Conservation (phyloP, 2,888 invertebrate genomes). For the Limnephilus lunatus region DNA sequence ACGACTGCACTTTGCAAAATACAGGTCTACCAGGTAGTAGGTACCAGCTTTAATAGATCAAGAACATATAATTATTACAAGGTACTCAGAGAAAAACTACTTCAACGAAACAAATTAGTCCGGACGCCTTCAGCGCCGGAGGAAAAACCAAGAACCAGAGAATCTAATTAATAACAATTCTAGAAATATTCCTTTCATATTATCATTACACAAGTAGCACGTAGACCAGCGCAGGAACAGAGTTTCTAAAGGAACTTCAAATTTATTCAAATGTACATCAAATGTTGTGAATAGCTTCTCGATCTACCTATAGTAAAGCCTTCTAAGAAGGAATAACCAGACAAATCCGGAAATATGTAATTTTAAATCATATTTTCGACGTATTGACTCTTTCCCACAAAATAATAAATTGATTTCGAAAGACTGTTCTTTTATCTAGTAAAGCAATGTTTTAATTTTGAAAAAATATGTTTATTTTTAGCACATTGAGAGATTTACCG, state of each 20-base stretch:
- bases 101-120: background rate
- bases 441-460: too few relatives aligned
- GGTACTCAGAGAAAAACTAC: background rate
- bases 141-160: background rate
- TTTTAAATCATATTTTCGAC: too few relatives aligned
- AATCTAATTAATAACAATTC: conserved; percentile 11
- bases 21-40: background rate
- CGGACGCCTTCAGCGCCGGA: conserved; percentile 5
- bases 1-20: background rate
- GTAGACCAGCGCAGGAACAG: background rate
- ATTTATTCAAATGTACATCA: background rate
- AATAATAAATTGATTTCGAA: too few relatives aligned
- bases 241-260: background rate
- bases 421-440: too few relatives aligned
- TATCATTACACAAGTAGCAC: background rate
- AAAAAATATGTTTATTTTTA: too few relatives aligned
- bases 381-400: too few relatives aligned
- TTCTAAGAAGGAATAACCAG: too few relatives aligned
- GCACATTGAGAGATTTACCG: too few relatives aligned
- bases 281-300: too few relatives aligned
- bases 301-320: too few relatives aligned
- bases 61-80: background rate
- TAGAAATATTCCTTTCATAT: background rate
- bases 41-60: background rate
- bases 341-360: too few relatives aligned